Base-by-base conservation (phyloP, 1,140 invertebrate genomes). In the Dufourea novaeangliae region DNA sequence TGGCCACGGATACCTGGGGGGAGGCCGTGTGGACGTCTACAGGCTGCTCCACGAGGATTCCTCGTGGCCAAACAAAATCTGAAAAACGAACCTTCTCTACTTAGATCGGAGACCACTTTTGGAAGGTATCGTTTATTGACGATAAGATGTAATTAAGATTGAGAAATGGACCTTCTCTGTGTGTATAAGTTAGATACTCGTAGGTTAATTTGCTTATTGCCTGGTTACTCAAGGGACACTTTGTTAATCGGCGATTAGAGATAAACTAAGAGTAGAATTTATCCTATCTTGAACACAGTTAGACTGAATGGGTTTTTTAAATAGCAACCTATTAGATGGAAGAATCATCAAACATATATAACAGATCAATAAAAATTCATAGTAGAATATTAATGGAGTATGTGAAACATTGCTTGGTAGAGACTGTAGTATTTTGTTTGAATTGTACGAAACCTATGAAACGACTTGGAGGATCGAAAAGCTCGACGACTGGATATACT, bases 21-120 rank as follows among this genome's bases (percentile, higher is more conserved):
- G 12, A 12, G 14, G n/a, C 29, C 12, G 57, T 52, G 44, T n/a
- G 37, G 20, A 17, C 14, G 1, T 34, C 57, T 10, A 61, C 32
- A 12, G 32, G 32, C 32, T 17, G 54, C 54, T 32, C 20, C 39
- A 34, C 44, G 25, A 41, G 20, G 25, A 52, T 39, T 29, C 32
- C 44, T 44, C n/a, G 27, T 34, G 70, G 59, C 32, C 22, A 64
- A 52, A 73, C 25, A 27, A 39, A 63, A 44, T 72, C 59, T 14
- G 37, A 6, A n/a, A 41, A 37, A 75, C 14, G 61, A 17, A 20
- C 10, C 25, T 39, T 20, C 50, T 41, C 14, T 5, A 17, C 25
- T 57, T 57, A 56, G 52, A 8, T 22, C 1, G 4, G 52, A 8
- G 34, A 3, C 25, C 25, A 25, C 12, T 27, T 17, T 17, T 14